Conservation (phyloP, 2,113 vertebrate genomes). For the Myiozetetes cayanensis region DNA sequence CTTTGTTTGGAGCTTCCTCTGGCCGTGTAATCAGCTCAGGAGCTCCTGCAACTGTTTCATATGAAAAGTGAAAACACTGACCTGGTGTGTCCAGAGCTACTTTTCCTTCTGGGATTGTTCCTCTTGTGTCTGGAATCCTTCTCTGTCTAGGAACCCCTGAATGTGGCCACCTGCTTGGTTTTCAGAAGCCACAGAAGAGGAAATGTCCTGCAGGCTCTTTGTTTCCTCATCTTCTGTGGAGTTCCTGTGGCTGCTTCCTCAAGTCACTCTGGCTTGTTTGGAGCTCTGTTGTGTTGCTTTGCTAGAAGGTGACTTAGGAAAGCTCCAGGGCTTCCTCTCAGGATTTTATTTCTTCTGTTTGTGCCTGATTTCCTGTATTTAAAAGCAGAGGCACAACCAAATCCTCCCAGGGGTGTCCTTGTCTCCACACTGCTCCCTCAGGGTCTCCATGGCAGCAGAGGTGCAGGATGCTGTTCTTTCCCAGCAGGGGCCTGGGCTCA, state of each 20-base stretch:
- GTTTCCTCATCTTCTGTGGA: neutral
- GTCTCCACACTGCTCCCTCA: neutral
- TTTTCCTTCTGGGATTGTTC: neutral
- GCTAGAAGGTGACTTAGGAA: neutral
- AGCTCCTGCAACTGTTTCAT: neutral
- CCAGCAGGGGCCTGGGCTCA: neutral
- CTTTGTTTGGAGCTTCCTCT: neutral
- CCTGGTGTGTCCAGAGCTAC: neutral
- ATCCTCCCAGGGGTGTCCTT: accelerated
- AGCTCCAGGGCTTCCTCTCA: neutral
- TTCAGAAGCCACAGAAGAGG: neutral
- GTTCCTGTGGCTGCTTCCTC: neutral
- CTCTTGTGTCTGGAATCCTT: neutral
- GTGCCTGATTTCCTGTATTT: neutral
- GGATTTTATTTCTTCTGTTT: neutral
- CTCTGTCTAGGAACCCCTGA: neutral
- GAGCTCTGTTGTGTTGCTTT: neutral
- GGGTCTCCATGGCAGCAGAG: neutral
- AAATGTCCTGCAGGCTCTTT: neutral
- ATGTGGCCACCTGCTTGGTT: neutral
- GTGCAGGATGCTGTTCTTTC: neutral
- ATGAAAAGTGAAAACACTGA: neutral
- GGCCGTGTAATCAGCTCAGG: accelerated
- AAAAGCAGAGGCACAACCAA: neutral
- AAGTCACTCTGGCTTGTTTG: neutral